A percentile compares a stretch with the other conserved stretches of the same genome.
Conservation (phyloP, 1,140 invertebrate genomes). For the Pogonus chalceus region DNA sequence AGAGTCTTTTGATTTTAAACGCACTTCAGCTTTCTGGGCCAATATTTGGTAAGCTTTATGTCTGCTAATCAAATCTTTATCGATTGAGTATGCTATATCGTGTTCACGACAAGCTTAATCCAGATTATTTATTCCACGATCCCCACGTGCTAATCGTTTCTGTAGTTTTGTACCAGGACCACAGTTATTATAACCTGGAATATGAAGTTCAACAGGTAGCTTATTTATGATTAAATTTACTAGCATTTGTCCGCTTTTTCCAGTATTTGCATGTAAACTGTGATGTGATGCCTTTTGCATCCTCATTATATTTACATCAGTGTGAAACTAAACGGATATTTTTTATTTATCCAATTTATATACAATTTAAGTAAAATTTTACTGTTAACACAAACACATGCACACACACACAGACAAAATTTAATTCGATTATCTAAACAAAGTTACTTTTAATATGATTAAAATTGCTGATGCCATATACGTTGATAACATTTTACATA, state of each 20-base stretch:
- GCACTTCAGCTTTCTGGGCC: slow-evolving; percentile 26
- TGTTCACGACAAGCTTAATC: slow-evolving; percentile 26
- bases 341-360: too few species aligned
- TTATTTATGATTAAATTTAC: slow-evolving; percentile 22
- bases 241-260: slow-evolving; percentile 3
- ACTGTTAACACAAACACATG: too few species aligned
- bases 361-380: too few species aligned
- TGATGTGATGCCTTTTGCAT: background rate
- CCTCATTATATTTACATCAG: too few species aligned
- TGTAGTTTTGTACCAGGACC: slow-evolving; percentile 24
- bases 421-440: too few species aligned
- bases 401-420: too few species aligned
- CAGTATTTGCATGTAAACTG: background rate
- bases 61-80: slow-evolving; percentile 10
- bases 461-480: too few species aligned
- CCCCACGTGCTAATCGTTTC: slow-evolving; percentile 21
- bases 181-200: slow-evolving; percentile 25
- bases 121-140: slow-evolving; percentile 27
- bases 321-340: too few species aligned
- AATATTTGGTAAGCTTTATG: slow-evolving; percentile 30
- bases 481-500: too few species aligned
- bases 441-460: too few species aligned
- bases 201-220: slow-evolving; percentile 24
- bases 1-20: slow-evolving; percentile 27
- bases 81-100: slow-evolving; percentile 12